Evolutionary conservation across 2,888 invertebrate species (phyloP).

Genomic region (Macropis europaea): DNA sequence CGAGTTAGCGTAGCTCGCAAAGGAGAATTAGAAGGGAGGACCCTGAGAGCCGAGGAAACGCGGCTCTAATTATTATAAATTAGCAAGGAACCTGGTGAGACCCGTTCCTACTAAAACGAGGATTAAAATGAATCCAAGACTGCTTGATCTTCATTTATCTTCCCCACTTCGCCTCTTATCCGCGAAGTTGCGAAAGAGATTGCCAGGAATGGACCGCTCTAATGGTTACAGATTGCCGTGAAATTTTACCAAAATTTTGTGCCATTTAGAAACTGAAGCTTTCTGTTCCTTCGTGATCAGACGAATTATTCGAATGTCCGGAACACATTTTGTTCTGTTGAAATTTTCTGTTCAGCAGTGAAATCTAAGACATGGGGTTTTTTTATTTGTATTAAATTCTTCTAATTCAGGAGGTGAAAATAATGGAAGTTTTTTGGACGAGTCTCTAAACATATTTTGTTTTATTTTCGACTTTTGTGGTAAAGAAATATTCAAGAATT

Average conservation of each 20-base stretch:
- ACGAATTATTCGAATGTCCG: too few relatives aligned
- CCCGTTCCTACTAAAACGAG: constrained; percentile 7
- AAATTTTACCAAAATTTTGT: constrained; percentile 38
- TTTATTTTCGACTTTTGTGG: too few relatives aligned
- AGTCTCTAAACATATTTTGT: too few relatives aligned
- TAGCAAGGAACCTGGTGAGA: constrained; percentile 17
- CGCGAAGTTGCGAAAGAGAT: background rate
- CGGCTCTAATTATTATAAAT: constrained; percentile 45
- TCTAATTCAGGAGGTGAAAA: too few relatives aligned
- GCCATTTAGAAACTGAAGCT: too few relatives aligned
- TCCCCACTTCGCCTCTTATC: constrained; percentile 17
- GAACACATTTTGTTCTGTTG: too few relatives aligned
- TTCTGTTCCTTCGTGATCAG: too few relatives aligned
- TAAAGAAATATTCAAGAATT: too few relatives aligned
- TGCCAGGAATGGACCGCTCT: constrained; percentile 10
- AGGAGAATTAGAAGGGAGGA: constrained; percentile 32
- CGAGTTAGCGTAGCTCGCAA: constrained; percentile 40
- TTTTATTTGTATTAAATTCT: too few relatives aligned
- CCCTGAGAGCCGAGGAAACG: background rate
- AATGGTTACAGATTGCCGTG: constrained; percentile 50
- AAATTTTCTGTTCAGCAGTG: too few relatives aligned
- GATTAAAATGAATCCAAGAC: constrained; percentile 14
- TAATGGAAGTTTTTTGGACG: too few relatives aligned
- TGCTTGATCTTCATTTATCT: constrained; percentile 26
- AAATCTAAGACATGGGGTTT: too few relatives aligned